phyloP scores from a whole-genome alignment of 2,113 vertebrate species.

The Romanogobio albipinnatus region DNA sequence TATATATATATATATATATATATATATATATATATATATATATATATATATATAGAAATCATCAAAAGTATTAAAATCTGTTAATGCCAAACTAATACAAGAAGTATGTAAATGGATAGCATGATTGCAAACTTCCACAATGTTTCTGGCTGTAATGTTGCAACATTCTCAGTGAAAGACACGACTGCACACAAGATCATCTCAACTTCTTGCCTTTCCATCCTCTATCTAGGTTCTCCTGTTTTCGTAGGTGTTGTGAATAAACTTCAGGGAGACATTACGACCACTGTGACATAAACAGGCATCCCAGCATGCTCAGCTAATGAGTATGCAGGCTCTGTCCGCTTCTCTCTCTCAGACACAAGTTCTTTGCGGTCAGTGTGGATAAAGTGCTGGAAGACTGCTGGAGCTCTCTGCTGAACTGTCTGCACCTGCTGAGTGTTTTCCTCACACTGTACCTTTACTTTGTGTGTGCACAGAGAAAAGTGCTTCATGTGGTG shows the following conservation, averaged over 20 bases:
- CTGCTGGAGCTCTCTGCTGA: background rate
- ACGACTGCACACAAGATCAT: background rate
- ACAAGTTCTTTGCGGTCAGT: conserved; percentile 14
- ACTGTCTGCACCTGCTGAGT: conserved; percentile 1
- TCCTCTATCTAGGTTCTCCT: background rate
- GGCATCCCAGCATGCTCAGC: conserved; percentile 12
- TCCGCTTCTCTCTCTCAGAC: background rate
- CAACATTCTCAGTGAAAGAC: background rate
- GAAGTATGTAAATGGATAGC: background rate
- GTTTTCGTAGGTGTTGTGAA: conserved; percentile 10
- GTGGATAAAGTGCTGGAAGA: conserved; percentile 30
- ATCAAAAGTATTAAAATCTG: no score
- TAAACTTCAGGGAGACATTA: conserved; percentile 3
- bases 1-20: no score
- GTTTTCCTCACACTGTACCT: background rate
- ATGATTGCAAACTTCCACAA: background rate
- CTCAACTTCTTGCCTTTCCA: background rate
- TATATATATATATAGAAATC: no score
- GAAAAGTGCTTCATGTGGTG: background rate
- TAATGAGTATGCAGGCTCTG: conserved; percentile 35
- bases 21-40: no score
- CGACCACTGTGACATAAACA: conserved; percentile 20
- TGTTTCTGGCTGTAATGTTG: background rate
- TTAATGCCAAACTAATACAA: no score
- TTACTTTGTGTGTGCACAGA: background rate